Evolutionary conservation across 2,113 vertebrate species (phyloP).

Genomic region (Elaphurus davidianus): DNA sequence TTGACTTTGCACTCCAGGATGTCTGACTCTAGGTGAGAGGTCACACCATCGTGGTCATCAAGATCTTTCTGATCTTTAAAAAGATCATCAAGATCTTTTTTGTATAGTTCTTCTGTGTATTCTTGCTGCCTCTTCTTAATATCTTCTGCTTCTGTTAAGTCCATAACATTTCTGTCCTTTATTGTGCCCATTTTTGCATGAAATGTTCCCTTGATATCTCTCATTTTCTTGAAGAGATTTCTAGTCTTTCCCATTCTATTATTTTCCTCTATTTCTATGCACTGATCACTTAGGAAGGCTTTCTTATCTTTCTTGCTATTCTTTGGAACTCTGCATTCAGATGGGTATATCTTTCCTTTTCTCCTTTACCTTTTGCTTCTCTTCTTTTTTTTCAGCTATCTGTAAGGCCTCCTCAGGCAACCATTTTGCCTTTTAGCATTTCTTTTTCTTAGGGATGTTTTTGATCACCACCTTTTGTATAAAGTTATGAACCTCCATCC

Average conservation of each 20-base stretch:
- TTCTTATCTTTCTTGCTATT: not conserved
- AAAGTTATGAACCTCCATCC: not conserved
- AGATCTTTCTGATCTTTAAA: not conserved
- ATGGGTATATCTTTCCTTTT: not conserved
- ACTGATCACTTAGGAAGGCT: not conserved
- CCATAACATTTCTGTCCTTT: not conserved
- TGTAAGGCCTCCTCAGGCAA: not conserved
- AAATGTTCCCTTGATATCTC: not conserved
- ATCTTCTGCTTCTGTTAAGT: not conserved
- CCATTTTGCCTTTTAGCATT: not conserved
- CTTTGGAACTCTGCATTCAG: not conserved
- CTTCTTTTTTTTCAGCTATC: not conserved
- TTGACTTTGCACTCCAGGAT: not conserved
- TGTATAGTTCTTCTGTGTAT: not conserved
- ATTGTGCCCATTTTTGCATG: not conserved
- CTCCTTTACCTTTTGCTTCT: not conserved
- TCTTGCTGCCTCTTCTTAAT: not conserved
- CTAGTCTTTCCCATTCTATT: not conserved
- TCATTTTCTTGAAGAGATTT: not conserved
- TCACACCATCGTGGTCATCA: not conserved
- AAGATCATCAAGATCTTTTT: not conserved
- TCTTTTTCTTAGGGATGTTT: not conserved
- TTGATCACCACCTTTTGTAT: not conserved
- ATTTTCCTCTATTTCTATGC: not conserved
- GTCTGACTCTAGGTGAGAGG: not conserved